Base-by-base conservation (phyloP, 1,140 invertebrate species). In the Megathymus violae region DNA sequence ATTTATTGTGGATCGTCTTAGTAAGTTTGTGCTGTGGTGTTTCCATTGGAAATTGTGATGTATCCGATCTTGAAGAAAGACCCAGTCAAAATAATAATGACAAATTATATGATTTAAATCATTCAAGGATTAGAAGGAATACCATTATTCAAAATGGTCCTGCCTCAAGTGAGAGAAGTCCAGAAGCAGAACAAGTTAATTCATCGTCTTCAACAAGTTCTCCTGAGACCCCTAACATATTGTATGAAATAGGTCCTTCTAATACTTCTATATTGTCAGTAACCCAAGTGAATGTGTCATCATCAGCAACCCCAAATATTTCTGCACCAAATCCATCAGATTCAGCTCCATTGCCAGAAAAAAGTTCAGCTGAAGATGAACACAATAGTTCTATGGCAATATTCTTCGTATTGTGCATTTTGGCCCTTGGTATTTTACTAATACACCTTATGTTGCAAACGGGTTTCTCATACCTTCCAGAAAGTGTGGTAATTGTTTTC, bases 401-500 rank as follows among this genome's bases (percentile, higher is more conserved):
- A 81, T 99, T 99, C 81, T 99, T 99, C 89, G 97, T 99, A 9
- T 91, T 99, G 0, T 97, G 97, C 78, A 96, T 99, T 1, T 92
- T 99, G 51, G 97, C 97, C 52, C 82, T 98, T 13, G 98, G 98
- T 50, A 99, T 99, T 65, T 89, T 99, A 25, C 86, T 99, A 10
- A 98, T 99, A 68, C 98, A 99, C 86, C 91, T 97, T 0, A 96
- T 99, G 94, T 92, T 99, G 1, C 96, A 98, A 85, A 98, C 97
- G 1, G 97, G 98, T 80, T 98, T 99, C 76, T 97, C 98, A 73
- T 99, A 99, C 89, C 92, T 99, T 11, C 98, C 98, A 0, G 98
- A 99, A 88, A 98, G 97, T 88, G 96, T 99, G 51, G 98, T 98
- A n/a, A 97, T 99, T 70, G 97, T 99, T 11, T 96, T 99, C 78